A percentile compares a stretch with the other conserved stretches of the same genome.
phyloP scores from a whole-genome alignment of 2,888 invertebrate species.

The Uropetala carovei region DNA sequence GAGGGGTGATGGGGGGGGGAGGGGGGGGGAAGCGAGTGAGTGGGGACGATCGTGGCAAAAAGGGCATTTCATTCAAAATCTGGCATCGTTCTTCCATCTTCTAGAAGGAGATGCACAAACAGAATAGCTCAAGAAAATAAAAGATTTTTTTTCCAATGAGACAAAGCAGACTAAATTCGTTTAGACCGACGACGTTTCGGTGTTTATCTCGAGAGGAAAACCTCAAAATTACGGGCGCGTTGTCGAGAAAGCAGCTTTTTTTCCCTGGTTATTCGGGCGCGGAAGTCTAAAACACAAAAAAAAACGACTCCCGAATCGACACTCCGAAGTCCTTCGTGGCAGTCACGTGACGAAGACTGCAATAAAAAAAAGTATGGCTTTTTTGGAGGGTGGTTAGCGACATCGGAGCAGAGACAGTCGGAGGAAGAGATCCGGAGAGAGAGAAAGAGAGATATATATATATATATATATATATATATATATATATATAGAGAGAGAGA shows the following conservation, averaged over 20 bases:
- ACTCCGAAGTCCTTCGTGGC: neutral
- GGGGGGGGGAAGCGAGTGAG: constrained; percentile 66
- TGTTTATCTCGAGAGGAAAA: neutral
- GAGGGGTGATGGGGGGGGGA: constrained; percentile 68
- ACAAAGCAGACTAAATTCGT: neutral
- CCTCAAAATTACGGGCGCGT: neutral
- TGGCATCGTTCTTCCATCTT: constrained; percentile 46
- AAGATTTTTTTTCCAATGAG: neutral
- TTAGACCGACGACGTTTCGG: neutral
- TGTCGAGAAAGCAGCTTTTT: neutral
- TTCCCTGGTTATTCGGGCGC: neutral
- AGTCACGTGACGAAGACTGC: neutral
- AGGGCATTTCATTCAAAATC: constrained; percentile 68
- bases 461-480: neutral
- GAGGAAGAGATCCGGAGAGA: neutral
- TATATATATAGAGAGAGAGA: too few relatives aligned
- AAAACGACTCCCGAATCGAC: neutral
- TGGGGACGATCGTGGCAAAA: constrained; percentile 67
- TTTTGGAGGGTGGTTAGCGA: neutral
- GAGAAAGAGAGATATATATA: neutral
- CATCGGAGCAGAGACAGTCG: neutral
- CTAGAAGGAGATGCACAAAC: neutral
- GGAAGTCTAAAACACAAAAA: neutral
- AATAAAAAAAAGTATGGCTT: neutral
- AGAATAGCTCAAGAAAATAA: constrained; percentile 1